Conservation (phyloP, 2,113 vertebrate genomes). For the cat (Felis catus) region F.catus_Fca126_mat1.0 CM031419.1:161409501-161410000, state of each 20-base stretch:
- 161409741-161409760: constrained; percentile 85
- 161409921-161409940: constrained; percentile 68
- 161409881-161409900: constrained; percentile 85
- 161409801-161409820: constrained; percentile 90
- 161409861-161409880: constrained; percentile 85
- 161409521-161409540: constrained; percentile 53
- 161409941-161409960: constrained; percentile 70
- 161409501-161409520: constrained; percentile 40
- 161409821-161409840: constrained; percentile 89
- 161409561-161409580: background rate
- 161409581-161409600: constrained; percentile 76
- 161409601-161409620: constrained; percentile 89
- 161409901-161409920: constrained; percentile 82
- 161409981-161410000: constrained; percentile 63
- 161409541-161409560: constrained; percentile 24
- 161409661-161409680: constrained; percentile 97
- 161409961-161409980: constrained; percentile 76
- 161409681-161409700: constrained; percentile 80
- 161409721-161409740: constrained; percentile 83
- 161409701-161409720: constrained; percentile 82
- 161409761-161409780: constrained; percentile 90
- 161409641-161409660: constrained; percentile 98
- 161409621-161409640: constrained; percentile 99
- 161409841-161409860: constrained; percentile 83
- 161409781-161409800: constrained; percentile 88